Evolutionary conservation across 2,888 invertebrate genomes (phyloP).

Genomic region (Tipula vernalis): DNA sequence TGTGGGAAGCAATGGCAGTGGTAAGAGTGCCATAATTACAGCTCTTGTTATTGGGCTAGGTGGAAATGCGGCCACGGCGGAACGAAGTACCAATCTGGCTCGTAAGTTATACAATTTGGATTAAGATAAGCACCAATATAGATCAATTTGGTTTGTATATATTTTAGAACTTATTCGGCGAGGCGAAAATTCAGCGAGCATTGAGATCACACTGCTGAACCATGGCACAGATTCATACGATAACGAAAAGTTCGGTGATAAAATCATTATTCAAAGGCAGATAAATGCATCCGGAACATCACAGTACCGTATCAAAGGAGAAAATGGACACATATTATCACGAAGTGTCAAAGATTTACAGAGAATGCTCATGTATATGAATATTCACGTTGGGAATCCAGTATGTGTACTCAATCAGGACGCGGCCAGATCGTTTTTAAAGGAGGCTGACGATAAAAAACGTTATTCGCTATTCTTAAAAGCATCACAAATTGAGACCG

Average conservation of each 20-base stretch:
- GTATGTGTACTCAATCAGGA: constrained; percentile 91
- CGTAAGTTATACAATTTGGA: constrained; percentile 39
- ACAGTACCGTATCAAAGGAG: constrained; percentile 56
- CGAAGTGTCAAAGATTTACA: constrained; percentile 61
- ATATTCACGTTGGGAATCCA: constrained; percentile 91
- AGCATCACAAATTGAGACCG: constrained; percentile 27
- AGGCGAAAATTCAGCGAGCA: constrained; percentile 55
- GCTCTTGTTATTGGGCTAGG: constrained; percentile 79
- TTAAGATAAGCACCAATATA: not conserved
- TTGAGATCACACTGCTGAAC: constrained; percentile 64
- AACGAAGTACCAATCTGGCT: constrained; percentile 57
- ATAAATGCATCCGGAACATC: constrained; percentile 46
- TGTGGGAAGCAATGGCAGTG: constrained; percentile 77
- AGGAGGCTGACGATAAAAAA: constrained; percentile 31
- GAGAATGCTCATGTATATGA: constrained; percentile 55
- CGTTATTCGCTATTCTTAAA: constrained; percentile 30
- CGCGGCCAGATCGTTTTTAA: constrained; percentile 67
- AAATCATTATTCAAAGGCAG: constrained; percentile 48
- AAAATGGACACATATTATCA: constrained; percentile 47
- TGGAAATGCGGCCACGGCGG: constrained; percentile 64
- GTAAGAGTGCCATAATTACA: constrained; percentile 90
- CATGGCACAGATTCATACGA: constrained; percentile 57
- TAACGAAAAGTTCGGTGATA: constrained; percentile 41
- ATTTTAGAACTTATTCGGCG: constrained; percentile 55
- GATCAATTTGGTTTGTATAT: constrained; percentile 14